Evolutionary conservation across 2,888 invertebrate species (phyloP), one percentile per base, ranked within the genome.

Genomic region (Andrena hattorfiana): DNA sequence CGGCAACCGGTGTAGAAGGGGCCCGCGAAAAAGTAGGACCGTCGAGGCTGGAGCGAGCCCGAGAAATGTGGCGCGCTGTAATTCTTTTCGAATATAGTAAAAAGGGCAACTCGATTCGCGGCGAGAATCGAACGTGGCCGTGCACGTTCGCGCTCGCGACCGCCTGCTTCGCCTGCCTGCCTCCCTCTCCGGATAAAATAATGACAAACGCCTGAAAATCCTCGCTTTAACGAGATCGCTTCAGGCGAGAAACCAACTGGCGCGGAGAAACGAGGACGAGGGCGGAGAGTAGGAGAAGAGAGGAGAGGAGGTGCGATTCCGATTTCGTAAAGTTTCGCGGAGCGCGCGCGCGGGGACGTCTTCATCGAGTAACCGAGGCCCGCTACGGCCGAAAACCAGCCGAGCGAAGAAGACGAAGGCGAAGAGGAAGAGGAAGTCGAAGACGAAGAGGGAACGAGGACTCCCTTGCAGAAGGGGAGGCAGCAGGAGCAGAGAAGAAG

Each of bases 331-430:
- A 30, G 54, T 72, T 82, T 75, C 28, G 59, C 54, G 30, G 64
- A 72, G 59, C 20, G 42, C 8, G 51, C 8, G 51, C 2, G 28
- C 54, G 48, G 51, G 77, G 70, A 81, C 76, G 71, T 81, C 69
- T 83, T 82, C 81, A 71, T 85, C 64, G 81, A 74, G 78, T 60
- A 81, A 73, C 51, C 56, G 48, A 23, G 62, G 26, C 13, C 83
- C 56, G 83, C 80, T 69, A 60, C 71, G 76, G 77, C 82, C 86
- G 79, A 81, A 75, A 63, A 75, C 28, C 72, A 70, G 49, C 64
- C 59, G 78, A 79, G 60, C 56, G 30, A 28, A 48, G 28, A 54
- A 74, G 20, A 35, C 59, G 63, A 51, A n/a, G 42, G 74, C n/a
- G 70, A 71, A 56, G 67, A 69, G 1, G 49, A 49, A 26, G 60